A percentile compares a stretch with the other conserved stretches of the same genome.
These are phyloP conservation scores for Arctopsyche grandis DNA, from an alignment of 1,140 invertebrate genomes.

Conservation along the genomic window DNA sequence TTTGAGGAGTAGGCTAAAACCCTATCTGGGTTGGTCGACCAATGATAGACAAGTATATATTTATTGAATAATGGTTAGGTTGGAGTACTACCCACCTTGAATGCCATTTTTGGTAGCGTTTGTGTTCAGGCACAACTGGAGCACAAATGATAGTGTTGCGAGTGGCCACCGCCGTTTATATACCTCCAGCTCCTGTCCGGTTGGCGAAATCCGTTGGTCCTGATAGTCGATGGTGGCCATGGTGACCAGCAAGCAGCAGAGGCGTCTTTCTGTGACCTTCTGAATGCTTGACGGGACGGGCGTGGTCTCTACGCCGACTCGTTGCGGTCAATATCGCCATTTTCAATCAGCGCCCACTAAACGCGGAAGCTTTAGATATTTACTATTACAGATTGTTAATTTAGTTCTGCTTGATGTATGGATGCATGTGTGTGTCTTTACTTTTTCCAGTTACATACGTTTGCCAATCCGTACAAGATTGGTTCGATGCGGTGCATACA, in stretches of 20 bases:
- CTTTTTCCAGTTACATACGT: no score
- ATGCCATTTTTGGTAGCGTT: constrained; percentile 46
- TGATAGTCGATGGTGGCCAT: background rate
- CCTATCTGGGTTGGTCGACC: no score
- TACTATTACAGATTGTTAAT: background rate
- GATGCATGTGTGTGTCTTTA: no score
- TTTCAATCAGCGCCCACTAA: constrained; percentile 6
- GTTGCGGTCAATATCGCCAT: constrained; percentile 6
- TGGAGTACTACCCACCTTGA: constrained; percentile 37
- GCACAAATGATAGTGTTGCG: constrained; percentile 46
- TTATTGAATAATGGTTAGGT: no score
- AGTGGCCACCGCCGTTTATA: constrained; percentile 36
- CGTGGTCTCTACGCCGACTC: constrained; percentile 10
- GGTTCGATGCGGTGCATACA: no score
- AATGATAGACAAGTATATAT: no score
- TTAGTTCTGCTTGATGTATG: no score
- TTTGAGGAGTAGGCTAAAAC: no score
- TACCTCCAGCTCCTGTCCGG: background rate
- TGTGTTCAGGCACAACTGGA: constrained; percentile 41
- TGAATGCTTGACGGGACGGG: constrained; percentile 4
- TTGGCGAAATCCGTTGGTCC: constrained; percentile 14
- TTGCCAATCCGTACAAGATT: no score
- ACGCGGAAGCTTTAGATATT: background rate
- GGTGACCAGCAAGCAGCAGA: background rate
- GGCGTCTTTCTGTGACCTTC: background rate